phyloP scores from a whole-genome alignment of 2,888 invertebrate species.

The Meteorus colon region DNA sequence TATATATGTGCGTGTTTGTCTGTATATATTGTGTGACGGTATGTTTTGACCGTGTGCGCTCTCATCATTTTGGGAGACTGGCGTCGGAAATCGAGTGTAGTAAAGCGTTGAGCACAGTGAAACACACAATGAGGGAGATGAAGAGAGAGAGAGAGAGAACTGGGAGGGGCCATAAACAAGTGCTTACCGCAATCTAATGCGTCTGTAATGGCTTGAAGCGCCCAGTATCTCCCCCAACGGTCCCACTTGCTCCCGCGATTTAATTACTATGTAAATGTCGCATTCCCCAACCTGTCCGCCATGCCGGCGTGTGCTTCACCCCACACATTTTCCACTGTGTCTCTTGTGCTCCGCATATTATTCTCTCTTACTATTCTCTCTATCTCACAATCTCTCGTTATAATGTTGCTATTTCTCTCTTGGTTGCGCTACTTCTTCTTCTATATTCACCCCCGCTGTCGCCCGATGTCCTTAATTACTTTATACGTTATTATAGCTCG shows the following conservation, averaged over 20 bases:
- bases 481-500: constrained; percentile 72
- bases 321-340: constrained; percentile 45
- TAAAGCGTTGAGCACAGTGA: constrained; percentile 33
- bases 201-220: constrained; percentile 72
- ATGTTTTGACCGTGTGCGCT: neutral
- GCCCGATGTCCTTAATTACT: constrained; percentile 74
- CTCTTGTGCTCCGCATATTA: constrained; percentile 45
- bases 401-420: constrained; percentile 29
- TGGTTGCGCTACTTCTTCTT: constrained; percentile 38
- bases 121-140: constrained; percentile 2
- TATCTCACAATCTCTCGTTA: constrained; percentile 33
- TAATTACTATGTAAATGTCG: constrained; percentile 74
- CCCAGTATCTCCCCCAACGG: constrained; percentile 70
- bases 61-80: constrained; percentile 28
- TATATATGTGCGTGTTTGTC: neutral
- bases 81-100: constrained; percentile 40
- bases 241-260: constrained; percentile 72
- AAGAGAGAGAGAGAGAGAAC: constrained; percentile 33
- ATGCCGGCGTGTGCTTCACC: constrained; percentile 54
- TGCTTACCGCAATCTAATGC: constrained; percentile 74
- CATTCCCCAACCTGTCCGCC: constrained; percentile 71
- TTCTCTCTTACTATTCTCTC: constrained; percentile 34
- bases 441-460: constrained; percentile 61
- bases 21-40: neutral
- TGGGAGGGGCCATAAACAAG: constrained; percentile 68